phyloP scores from a whole-genome alignment of 2,113 vertebrate species.

The Tyto alba region DNA sequence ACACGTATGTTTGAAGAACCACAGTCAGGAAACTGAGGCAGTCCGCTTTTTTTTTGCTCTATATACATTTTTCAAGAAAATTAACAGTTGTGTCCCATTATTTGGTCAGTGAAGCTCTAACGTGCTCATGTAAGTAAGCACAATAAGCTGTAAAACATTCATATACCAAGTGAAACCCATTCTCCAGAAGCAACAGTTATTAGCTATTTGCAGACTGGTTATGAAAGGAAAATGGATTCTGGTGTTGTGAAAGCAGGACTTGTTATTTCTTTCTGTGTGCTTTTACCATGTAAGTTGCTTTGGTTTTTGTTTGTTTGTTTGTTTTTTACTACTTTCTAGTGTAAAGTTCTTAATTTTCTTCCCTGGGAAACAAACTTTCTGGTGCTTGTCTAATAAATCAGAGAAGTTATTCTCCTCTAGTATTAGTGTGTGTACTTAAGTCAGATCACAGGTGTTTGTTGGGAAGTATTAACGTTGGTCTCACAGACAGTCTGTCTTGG shows the following conservation, averaged over 20 bases:
- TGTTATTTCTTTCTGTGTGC: neutral
- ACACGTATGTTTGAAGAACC: rapidly evolving
- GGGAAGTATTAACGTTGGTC: neutral
- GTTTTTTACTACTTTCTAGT: neutral
- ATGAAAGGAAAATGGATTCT: neutral
- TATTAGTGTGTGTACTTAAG: neutral
- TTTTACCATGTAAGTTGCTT: neutral
- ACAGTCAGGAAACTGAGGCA: neutral
- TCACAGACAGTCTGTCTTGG: neutral
- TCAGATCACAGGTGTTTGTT: neutral
- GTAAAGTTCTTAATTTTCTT: neutral
- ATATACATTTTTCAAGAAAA: neutral
- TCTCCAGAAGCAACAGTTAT: neutral
- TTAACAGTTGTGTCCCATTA: neutral
- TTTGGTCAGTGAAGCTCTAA: neutral
- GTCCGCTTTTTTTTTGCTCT: neutral
- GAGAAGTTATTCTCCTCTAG: neutral
- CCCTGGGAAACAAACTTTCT: neutral
- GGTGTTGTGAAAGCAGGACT: neutral
- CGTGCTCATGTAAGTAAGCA: neutral
- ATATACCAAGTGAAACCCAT: neutral
- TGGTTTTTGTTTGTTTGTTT: neutral
- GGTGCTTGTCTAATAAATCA: neutral
- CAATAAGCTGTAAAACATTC: neutral
- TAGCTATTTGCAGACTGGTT: neutral